Conservation (phyloP, 2,888 invertebrate species). For the Gonocerus acuteangulatus region DNA sequence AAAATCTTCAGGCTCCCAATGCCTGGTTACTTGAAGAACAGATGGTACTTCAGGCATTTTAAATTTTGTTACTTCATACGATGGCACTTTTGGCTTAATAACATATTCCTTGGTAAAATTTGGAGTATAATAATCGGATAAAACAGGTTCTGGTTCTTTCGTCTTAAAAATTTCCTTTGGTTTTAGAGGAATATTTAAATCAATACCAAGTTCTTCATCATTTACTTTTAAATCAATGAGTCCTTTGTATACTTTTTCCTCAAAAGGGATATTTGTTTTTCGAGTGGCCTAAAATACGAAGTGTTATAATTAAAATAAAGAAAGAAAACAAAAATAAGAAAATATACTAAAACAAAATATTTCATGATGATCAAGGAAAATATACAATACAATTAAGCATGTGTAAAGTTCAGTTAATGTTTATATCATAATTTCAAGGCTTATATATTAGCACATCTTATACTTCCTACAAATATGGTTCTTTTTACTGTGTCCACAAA, state of each 20-base stretch:
- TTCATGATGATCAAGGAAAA: background rate
- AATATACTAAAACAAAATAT: too few species aligned
- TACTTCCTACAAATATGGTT: too few species aligned
- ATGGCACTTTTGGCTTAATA: constrained; percentile 26
- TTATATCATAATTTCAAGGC: too few species aligned
- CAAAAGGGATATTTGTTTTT: constrained; percentile 35
- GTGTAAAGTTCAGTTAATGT: background rate
- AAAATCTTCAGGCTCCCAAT: constrained; percentile 27
- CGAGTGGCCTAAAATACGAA: constrained; percentile 31
- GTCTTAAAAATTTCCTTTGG: constrained; percentile 23
- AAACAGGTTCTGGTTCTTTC: constrained; percentile 33
- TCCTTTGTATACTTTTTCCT: constrained; percentile 33
- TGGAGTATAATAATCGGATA: constrained; percentile 34
- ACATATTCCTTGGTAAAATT: constrained; percentile 32
- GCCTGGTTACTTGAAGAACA: constrained; percentile 19
- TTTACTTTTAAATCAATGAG: constrained; percentile 34
- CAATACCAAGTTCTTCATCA: constrained; percentile 31
- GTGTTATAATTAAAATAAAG: background rate
- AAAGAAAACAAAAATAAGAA: background rate
- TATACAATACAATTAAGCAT: background rate
- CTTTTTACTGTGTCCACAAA: too few species aligned
- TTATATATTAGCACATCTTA: too few species aligned
- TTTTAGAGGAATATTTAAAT: constrained; percentile 13
- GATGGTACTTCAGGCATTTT: constrained; percentile 1
- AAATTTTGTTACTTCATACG: constrained; percentile 3